Evolutionary conservation across 2,113 vertebrate genomes (phyloP).

Genomic region (Caranx melampygus): DNA sequence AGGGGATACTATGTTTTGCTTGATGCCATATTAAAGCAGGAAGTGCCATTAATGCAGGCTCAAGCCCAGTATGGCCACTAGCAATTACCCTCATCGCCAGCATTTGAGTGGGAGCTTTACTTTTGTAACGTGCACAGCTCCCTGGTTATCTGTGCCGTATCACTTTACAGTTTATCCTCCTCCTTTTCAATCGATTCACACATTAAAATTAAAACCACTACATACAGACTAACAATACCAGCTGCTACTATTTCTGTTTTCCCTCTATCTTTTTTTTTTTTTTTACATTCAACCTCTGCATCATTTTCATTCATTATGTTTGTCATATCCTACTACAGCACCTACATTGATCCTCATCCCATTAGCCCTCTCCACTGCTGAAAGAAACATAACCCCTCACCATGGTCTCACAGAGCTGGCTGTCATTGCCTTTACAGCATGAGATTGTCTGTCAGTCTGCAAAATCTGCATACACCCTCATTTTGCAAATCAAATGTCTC

Average conservation of each 20-base stretch:
- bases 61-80: constrained; percentile 38
- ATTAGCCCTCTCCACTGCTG: constrained; percentile 13
- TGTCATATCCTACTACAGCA: constrained; percentile 3
- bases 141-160: constrained; percentile 13
- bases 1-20: constrained; percentile 51
- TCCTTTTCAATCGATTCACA: constrained; percentile 27
- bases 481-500: constrained; percentile 47
- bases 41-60: constrained; percentile 50
- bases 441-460: constrained; percentile 20
- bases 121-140: constrained; percentile 24
- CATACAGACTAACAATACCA: not conserved
- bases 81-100: constrained; percentile 42
- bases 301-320: constrained; percentile 40
- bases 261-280: not conserved
- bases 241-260: not conserved
- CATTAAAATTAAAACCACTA: constrained; percentile 19
- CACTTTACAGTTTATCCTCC: constrained; percentile 1
- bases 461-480: constrained; percentile 38
- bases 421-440: not conserved
- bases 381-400: constrained; percentile 15
- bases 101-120: constrained; percentile 41
- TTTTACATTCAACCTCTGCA: not conserved
- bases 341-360: constrained; percentile 10
- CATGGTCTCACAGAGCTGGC: not conserved
- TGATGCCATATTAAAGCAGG: constrained; percentile 59